Conservation (phyloP, 2,797 vertebrate species). For the Borostomias antarcticus region DNA sequence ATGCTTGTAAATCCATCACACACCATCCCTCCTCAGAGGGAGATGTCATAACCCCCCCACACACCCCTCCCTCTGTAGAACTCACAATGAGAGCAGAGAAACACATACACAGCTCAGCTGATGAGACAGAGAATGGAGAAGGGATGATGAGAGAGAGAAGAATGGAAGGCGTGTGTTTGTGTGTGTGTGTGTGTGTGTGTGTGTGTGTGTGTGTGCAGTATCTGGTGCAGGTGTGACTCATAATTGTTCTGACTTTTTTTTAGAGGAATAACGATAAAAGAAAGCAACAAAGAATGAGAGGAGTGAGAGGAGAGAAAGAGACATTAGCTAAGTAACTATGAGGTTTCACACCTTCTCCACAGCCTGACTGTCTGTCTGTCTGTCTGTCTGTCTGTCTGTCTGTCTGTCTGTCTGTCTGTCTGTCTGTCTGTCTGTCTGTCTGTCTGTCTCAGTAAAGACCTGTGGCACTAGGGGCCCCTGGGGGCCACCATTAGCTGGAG, state of each 20-base stretch:
- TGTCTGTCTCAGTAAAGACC: constrained; percentile 33
- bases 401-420: constrained; percentile 36
- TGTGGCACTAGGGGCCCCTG: constrained; percentile 27
- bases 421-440: constrained; percentile 29
- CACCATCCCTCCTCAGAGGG: constrained; percentile 53
- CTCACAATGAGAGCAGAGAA: constrained; percentile 58
- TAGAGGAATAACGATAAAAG: too few species aligned
- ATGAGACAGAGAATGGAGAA: constrained; percentile 37
- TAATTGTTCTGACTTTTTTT: too few species aligned
- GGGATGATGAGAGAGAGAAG: not conserved
- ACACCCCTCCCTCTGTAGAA: constrained; percentile 45
- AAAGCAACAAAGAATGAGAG: not conserved
- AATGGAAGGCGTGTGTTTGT: constrained; percentile 19
- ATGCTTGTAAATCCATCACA: constrained; percentile 55
- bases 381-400: not conserved
- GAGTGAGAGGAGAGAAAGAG: not conserved
- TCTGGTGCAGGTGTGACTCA: constrained; percentile 14
- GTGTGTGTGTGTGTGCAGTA: constrained; percentile 5
- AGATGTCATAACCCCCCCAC: constrained; percentile 51
- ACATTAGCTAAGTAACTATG: not conserved
- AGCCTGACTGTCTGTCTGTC: not conserved
- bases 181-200: constrained; percentile 13
- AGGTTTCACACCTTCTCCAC: not conserved
- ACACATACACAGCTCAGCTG: constrained; percentile 33
- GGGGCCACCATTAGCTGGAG: constrained; percentile 86